Conservation (phyloP, 2,113 vertebrate genomes). For the Rhabdornis inornatus region DNA sequence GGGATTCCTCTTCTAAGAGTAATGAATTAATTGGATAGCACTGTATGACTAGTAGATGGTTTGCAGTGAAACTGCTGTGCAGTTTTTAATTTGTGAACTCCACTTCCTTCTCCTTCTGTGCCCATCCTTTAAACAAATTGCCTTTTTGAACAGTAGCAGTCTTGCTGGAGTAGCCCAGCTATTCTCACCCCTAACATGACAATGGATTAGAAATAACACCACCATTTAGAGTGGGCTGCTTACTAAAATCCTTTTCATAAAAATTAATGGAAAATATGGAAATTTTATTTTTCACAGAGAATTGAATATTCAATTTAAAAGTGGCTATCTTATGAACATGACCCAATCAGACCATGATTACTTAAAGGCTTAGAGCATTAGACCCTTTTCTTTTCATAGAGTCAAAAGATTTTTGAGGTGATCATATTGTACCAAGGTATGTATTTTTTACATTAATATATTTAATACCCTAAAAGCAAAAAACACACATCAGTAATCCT, state of each 20-base stretch:
- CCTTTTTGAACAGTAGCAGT: not conserved
- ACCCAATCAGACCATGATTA: not conserved
- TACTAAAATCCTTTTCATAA: not conserved
- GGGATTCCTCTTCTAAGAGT: conserved; percentile 60
- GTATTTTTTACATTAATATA: not conserved
- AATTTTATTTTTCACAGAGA: not conserved
- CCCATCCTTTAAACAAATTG: not conserved
- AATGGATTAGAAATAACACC: not conserved
- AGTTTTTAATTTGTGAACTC: conserved; percentile 23
- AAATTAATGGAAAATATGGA: not conserved
- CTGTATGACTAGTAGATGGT: not conserved
- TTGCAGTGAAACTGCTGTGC: conserved; percentile 35
- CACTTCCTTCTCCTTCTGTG: not conserved
- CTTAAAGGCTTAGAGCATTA: not conserved
- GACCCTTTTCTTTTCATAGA: not conserved
- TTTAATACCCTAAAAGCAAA: not conserved
- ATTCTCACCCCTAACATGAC: not conserved
- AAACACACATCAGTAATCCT: not conserved
- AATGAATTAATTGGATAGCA: conserved; percentile 66
- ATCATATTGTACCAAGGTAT: not conserved
- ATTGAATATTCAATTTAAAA: not conserved
- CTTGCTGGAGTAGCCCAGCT: not conserved
- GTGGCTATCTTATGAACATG: rapidly evolving
- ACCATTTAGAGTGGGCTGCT: not conserved
- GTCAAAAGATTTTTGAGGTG: not conserved